Base-by-base conservation (phyloP, 2,113 vertebrate genomes). In the Sclerurus mexicanus region DNA sequence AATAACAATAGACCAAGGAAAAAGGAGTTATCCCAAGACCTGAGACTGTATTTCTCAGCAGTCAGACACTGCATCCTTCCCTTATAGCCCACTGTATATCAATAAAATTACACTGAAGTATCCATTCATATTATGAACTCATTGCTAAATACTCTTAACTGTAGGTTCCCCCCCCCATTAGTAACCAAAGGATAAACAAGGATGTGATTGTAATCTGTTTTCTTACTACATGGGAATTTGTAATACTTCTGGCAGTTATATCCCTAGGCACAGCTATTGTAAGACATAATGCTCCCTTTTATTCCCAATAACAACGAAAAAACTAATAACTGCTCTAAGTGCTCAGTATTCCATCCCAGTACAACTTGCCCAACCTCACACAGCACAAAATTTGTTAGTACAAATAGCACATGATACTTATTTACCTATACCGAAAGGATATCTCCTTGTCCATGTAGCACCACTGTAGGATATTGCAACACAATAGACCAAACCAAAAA, bases 81-180 rank as follows among this genome's bases (percentile, higher is more conserved):
- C 21, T 42, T 21, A 30, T 42, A 68, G 46, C 25, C 37, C n/a
- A 35, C 5, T 30, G 18, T 42, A 67, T 35, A 15, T 6, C 33
- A 84, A 62, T 14, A 55, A 63, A 91, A 39, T 33, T 4, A 52
- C 31, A 30, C 17, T 39, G 19, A 95, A 88, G 11, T 7, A 75
- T 25, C 33, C 27, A 67, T 33, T 77, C 44, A 71, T 40, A 69
- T 31, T 90, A 40, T 77, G 14, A 82, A 13, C 7, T 85, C 12
- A 42, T n/a, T 66, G 23, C 33, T 80, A 80, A 69, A 39, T 30
- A 74, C 24, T 78, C 25, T 62, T 59, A 80, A 30, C 11, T 5
- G 2, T 7, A 76, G 67, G 2, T 73, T 58, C 19, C 8, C 0
- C 0, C 10, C 16, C 19, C 7, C 22, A 5, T 37, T 30, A 39